Evolutionary conservation across 2,113 vertebrate species (phyloP).

Genomic region (Heptranchias perlo): DNA sequence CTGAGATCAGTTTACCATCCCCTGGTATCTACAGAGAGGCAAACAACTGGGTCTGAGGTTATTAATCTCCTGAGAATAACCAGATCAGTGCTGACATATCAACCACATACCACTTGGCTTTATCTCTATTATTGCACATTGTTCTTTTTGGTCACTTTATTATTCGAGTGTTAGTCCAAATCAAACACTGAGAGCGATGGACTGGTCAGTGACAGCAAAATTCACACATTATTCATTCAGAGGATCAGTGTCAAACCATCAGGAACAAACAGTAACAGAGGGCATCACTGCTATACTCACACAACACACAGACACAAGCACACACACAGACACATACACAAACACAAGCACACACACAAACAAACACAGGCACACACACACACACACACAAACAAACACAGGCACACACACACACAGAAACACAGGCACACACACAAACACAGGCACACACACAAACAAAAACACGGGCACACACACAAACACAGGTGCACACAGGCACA

Average conservation of each 20-base stretch:
- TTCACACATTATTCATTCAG: neutral
- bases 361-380: neutral
- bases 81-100: neutral
- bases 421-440: neutral
- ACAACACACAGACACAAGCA: neutral
- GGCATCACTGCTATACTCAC: neutral
- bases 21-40: neutral
- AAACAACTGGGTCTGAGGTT: neutral
- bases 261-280: neutral
- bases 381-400: neutral
- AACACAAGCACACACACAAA: neutral
- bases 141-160: neutral
- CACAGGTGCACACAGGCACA: too few species aligned
- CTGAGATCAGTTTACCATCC: neutral
- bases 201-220: neutral
- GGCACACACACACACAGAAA: too few species aligned
- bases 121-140: neutral
- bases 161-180: neutral
- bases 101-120: neutral
- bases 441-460: too few species aligned
- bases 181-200: neutral
- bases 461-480: too few species aligned
- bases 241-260: neutral
- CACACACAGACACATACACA: neutral
- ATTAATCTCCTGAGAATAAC: neutral